Percentiles rank a stretch among this genome's conserved stretches.
phyloP scores from a whole-genome alignment of 2,888 invertebrate genomes.

The Dryobotodes eremita region DNA sequence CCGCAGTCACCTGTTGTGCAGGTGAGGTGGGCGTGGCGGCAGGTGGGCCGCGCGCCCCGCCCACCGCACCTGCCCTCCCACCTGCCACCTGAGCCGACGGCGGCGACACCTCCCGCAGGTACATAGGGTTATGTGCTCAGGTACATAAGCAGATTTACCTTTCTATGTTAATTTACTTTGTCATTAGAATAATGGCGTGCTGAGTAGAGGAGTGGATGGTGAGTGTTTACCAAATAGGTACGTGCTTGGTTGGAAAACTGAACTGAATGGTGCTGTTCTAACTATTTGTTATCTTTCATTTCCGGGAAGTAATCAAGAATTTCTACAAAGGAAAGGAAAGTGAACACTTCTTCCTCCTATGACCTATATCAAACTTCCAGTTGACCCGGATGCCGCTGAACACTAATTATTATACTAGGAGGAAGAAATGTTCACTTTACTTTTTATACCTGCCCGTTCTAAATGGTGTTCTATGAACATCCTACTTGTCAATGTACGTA shows the following conservation, averaged over 20 bases:
- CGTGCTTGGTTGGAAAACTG: neutral
- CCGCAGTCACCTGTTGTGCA: slow-evolving; percentile 66
- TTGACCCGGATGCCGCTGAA: no score
- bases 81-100: slow-evolving; percentile 58
- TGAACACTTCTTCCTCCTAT: neutral
- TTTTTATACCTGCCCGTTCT: neutral
- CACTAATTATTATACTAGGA: no score
- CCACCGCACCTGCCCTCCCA: slow-evolving; percentile 73
- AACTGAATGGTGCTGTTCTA: neutral
- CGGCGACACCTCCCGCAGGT: slow-evolving; percentile 48
- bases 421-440: neutral
- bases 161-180: neutral
- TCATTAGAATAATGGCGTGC: neutral
- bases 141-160: slow-evolving; percentile 14
- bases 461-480: neutral
- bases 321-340: neutral
- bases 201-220: neutral
- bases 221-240: neutral
- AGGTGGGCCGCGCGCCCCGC: slow-evolving; percentile 78
- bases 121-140: slow-evolving; percentile 35
- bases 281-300: neutral
- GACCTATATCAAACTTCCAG: neutral
- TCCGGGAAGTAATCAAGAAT: neutral
- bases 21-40: slow-evolving; percentile 72
- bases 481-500: neutral